phyloP scores from a whole-genome alignment of 2,113 vertebrate species.

The Pedionomus torquatus region DNA sequence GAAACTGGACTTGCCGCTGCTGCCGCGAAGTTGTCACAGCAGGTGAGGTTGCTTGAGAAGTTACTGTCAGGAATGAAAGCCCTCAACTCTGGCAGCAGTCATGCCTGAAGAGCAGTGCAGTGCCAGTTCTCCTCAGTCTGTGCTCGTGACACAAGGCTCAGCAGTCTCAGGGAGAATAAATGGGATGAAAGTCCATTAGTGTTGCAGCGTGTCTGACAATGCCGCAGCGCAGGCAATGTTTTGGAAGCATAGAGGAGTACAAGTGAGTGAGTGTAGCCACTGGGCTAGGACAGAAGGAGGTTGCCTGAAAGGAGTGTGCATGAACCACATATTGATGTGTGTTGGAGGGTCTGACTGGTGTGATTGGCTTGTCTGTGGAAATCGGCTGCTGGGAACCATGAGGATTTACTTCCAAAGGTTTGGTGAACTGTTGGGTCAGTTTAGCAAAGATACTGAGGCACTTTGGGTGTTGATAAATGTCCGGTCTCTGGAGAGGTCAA shows the following conservation, averaged over 20 bases:
- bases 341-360: not conserved
- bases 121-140: not conserved
- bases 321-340: not conserved
- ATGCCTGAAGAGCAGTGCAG: not conserved
- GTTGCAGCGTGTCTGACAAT: fast-evolving
- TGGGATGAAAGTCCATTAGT: not conserved
- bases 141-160: not conserved
- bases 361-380: not conserved
- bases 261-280: fast-evolving
- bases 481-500: not conserved
- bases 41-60: conserved; percentile 77
- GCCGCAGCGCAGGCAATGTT: fast-evolving
- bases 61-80: not conserved
- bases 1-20: conserved; percentile 95
- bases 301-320: not conserved
- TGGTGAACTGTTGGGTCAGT: not conserved
- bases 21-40: conserved; percentile 95
- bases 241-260: not conserved
- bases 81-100: not conserved
- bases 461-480: not conserved
- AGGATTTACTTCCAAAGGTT: not conserved
- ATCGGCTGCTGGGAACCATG: not conserved
- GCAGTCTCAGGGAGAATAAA: not conserved
- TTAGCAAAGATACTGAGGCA: not conserved
- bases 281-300: not conserved